Evolutionary conservation across 2,888 invertebrate genomes (phyloP).

Genomic region (Hypolimnas misippus): DNA sequence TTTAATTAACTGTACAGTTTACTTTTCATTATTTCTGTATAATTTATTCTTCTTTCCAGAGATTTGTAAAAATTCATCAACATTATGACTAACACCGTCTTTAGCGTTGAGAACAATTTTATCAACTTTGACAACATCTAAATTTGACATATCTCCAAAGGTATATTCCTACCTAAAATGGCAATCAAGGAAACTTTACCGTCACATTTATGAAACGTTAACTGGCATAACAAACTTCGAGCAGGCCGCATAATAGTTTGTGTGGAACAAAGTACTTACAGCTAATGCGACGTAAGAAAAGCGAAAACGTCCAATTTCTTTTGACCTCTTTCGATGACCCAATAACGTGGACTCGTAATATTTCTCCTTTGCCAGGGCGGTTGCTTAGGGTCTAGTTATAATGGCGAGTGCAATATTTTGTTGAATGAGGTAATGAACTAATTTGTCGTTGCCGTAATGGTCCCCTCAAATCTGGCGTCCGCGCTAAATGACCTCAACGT

Average conservation of each 20-base stretch:
- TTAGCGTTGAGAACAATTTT: neutral
- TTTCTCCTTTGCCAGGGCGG: constrained; percentile 27
- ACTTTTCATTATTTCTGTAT: neutral
- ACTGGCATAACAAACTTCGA: constrained; percentile 44
- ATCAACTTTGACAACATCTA: neutral
- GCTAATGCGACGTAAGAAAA: constrained; percentile 45
- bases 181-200: constrained; percentile 30
- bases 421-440: constrained; percentile 61
- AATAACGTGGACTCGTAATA: constrained; percentile 32
- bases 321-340: constrained; percentile 42
- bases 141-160: neutral
- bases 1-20: neutral
- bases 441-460: constrained; percentile 60
- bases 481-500: constrained; percentile 51
- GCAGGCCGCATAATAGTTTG: constrained; percentile 47
- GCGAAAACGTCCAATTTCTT: constrained; percentile 37
- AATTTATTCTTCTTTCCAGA: neutral
- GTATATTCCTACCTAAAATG: neutral
- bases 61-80: neutral
- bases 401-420: constrained; percentile 47
- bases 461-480: constrained; percentile 55
- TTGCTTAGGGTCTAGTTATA: constrained; percentile 41
- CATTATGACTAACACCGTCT: neutral
- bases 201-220: constrained; percentile 42
- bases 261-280: constrained; percentile 47